phyloP scores from a whole-genome alignment of 2,113 vertebrate species.

The Castor canadensis region DNA sequence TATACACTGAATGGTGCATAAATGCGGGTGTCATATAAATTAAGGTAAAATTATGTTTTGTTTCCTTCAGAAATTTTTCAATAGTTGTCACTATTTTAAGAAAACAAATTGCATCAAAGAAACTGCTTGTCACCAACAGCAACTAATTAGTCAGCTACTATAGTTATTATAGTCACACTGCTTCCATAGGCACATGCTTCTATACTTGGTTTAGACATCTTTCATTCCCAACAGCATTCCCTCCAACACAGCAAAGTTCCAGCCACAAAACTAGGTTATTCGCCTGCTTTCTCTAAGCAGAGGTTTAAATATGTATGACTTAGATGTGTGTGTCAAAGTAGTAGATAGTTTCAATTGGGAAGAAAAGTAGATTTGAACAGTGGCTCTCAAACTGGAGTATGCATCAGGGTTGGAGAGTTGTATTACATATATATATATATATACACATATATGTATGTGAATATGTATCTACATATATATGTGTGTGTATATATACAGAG shows the following conservation, averaged over 20 bases:
- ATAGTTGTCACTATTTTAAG: not conserved
- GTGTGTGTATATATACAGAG: too few species aligned
- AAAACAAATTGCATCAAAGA: fast-evolving
- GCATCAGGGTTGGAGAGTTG: not conserved
- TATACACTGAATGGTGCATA: not conserved
- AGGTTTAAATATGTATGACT: not conserved
- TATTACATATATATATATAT: too few species aligned
- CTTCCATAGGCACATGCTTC: not conserved
- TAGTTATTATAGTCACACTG: not conserved
- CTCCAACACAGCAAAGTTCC: not conserved
- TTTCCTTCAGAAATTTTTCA: not conserved
- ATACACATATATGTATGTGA: too few species aligned
- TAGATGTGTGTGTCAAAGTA: not conserved
- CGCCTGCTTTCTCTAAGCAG: not conserved
- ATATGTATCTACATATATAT: too few species aligned
- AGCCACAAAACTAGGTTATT: not conserved
- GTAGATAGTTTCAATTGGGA: not conserved
- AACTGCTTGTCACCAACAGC: not conserved
- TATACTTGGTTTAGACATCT: not conserved
- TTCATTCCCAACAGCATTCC: not conserved
- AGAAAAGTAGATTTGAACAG: not conserved
- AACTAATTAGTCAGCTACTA: too few species aligned
- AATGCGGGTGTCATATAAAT: not conserved
- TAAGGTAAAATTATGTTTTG: not conserved
- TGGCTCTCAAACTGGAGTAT: not conserved